Conservation (phyloP, 2,113 vertebrate genomes). For the Tetrao urogallus region DNA sequence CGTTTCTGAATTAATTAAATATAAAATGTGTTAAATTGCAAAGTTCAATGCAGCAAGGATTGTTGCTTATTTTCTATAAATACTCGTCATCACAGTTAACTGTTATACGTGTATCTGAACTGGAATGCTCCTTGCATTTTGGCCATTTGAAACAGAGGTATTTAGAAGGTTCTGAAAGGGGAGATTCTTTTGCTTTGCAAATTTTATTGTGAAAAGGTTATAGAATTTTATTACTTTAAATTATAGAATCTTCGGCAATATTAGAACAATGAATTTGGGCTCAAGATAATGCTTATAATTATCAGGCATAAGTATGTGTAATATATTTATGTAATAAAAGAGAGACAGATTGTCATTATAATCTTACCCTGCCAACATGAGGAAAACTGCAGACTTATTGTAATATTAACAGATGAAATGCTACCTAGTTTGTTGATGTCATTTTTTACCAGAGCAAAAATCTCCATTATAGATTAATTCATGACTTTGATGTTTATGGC, state of each 20-base stretch:
- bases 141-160: constrained; percentile 61
- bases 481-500: not conserved
- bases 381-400: not conserved
- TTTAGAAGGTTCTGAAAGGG: constrained; percentile 30
- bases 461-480: not conserved
- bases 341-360: not conserved
- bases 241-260: constrained; percentile 5
- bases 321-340: constrained; percentile 2
- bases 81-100: constrained; percentile 67
- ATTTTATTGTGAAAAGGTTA: constrained; percentile 57
- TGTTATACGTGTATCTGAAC: constrained; percentile 40
- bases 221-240: constrained; percentile 52
- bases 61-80: constrained; percentile 57
- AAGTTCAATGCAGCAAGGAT: constrained; percentile 72
- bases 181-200: constrained; percentile 55
- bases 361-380: not conserved
- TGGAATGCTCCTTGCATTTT: constrained; percentile 57
- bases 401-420: constrained; percentile 10
- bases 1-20: constrained; percentile 82
- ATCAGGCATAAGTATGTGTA: not conserved
- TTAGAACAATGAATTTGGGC: not conserved
- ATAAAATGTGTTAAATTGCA: constrained; percentile 80
- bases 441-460: constrained; percentile 8
- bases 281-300: not conserved
- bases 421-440: not conserved